Conservation (phyloP, 2,113 vertebrate species). For the Neolamprologus hecqui region DNA sequence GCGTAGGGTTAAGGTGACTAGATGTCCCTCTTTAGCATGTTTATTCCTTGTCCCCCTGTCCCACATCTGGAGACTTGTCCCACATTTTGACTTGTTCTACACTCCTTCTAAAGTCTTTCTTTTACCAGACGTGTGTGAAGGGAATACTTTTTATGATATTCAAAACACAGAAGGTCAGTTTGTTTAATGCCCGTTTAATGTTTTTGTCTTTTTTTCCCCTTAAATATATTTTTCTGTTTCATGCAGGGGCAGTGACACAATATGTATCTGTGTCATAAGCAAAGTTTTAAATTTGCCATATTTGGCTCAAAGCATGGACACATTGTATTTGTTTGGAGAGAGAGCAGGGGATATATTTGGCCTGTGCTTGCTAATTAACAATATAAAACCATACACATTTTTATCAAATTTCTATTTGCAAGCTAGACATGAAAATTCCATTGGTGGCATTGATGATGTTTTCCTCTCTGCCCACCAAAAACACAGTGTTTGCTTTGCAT, state of each 20-base stretch:
- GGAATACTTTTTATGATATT: not conserved
- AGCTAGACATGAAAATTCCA: not conserved
- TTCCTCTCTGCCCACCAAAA: not conserved
- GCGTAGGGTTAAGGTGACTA: not conserved
- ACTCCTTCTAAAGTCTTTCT: not conserved
- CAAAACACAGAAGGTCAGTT: not conserved
- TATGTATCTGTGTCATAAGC: not conserved
- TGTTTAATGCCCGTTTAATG: not conserved
- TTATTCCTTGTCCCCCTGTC: not conserved
- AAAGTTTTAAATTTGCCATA: not conserved
- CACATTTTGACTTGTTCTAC: not conserved
- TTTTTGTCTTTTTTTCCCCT: rapidly evolving
- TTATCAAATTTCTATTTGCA: not conserved
- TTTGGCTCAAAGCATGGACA: not conserved
- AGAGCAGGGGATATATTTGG: not conserved
- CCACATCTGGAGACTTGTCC: not conserved
- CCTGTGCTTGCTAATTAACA: not conserved
- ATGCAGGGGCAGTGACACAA: not conserved
- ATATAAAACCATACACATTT: not conserved
- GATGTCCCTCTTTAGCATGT: not conserved
- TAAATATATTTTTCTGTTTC: not conserved
- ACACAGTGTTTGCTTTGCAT: not conserved
- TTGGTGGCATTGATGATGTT: not conserved
- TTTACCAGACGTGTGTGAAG: not conserved
- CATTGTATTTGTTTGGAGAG: not conserved